These are phyloP conservation scores for Ceyx cyanopectus DNA, from an alignment of 2,113 vertebrate genomes.

Conservation along the genomic window DNA sequence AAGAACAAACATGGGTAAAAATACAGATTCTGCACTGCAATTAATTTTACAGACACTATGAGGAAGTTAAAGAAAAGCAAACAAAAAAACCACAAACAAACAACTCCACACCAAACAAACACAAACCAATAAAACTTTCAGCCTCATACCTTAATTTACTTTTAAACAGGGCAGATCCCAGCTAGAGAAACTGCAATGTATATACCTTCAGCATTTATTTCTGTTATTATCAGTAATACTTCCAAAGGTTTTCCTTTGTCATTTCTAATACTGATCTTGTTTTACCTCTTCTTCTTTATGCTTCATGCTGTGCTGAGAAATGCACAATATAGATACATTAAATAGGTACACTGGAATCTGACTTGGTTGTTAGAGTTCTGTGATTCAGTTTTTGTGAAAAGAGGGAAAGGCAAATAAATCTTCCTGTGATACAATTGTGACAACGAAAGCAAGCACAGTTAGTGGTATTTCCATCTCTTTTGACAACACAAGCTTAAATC, in stretches of 20 bases:
- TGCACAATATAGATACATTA: accelerated
- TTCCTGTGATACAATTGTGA: not conserved
- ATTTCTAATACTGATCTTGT: not conserved
- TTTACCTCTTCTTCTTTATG: not conserved
- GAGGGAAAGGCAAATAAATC: not conserved
- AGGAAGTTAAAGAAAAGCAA: not conserved
- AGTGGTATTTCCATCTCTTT: not conserved
- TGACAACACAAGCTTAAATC: not conserved
- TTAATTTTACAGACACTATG: not conserved
- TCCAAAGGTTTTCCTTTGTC: not conserved
- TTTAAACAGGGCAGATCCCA: not conserved
- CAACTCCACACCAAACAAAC: too few species aligned
- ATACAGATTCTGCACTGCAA: not conserved
- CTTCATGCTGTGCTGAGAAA: not conserved
- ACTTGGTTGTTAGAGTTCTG: not conserved
- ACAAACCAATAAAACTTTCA: not conserved
- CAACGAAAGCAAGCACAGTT: not conserved
- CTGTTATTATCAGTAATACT: not conserved
- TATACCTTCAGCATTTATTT: not conserved
- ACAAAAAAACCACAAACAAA: too few species aligned
- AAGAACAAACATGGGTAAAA: not conserved
- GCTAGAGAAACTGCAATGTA: not conserved
- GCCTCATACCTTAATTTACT: not conserved
- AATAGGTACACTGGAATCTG: not conserved
- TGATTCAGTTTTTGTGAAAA: not conserved